A percentile compares a stretch with the other conserved stretches of the same genome.
Evolutionary conservation across 2,797 vertebrate species (phyloP).

Genomic region (Malurus splendens): DNA sequence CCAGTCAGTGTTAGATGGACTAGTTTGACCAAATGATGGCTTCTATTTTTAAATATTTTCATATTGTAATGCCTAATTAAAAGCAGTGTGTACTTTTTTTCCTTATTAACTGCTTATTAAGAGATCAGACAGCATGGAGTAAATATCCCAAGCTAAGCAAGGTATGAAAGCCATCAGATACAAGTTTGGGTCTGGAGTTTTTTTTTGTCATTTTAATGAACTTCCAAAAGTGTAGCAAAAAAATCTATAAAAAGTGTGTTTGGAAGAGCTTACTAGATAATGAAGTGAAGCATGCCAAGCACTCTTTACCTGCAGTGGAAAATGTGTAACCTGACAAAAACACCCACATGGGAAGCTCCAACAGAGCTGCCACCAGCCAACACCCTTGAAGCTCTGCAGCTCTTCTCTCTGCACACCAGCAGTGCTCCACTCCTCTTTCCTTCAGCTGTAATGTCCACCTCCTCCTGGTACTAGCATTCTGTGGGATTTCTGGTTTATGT

Average conservation of each 20-base stretch:
- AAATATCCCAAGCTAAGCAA: neutral
- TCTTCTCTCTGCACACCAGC: neutral
- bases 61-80: neutral
- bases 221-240: neutral
- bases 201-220: neutral
- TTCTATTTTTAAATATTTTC: neutral
- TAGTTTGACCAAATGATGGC: neutral
- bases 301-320: neutral
- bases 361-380: neutral
- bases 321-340: neutral
- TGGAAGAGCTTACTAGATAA: neutral
- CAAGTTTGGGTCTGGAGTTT: accelerated
- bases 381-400: accelerated
- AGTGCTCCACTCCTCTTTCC: neutral
- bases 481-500: neutral
- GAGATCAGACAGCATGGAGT: neutral
- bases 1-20: neutral
- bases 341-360: neutral
- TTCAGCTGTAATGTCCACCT: neutral
- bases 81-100: neutral
- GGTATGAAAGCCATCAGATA: neutral
- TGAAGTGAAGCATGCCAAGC: neutral
- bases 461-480: neutral
- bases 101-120: neutral
- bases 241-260: neutral